phyloP scores from a whole-genome alignment of 2,888 invertebrate genomes.

The Ornithoptera alexandrae region DNA sequence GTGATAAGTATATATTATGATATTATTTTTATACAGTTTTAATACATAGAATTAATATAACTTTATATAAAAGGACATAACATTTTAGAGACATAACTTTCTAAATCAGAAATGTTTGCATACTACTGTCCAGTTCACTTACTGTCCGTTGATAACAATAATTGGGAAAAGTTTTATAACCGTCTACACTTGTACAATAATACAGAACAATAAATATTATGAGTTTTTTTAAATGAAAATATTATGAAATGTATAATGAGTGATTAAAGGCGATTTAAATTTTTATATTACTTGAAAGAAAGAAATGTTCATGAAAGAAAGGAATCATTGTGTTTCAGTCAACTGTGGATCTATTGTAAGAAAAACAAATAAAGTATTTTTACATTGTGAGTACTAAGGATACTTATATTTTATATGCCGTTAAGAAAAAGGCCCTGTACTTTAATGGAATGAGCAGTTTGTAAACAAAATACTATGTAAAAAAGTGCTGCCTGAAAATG shows the following conservation, averaged over 20 bases:
- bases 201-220: background rate
- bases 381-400: conserved; percentile 3
- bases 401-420: background rate
- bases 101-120: no score
- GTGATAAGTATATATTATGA: background rate
- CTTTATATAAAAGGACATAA: no score
- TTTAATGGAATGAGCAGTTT: background rate
- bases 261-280: background rate
- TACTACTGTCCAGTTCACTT: no score
- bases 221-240: background rate
- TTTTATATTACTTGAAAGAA: background rate
- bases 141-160: no score
- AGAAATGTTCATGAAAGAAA: background rate
- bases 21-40: background rate
- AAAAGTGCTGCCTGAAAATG: background rate
- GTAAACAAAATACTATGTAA: background rate
- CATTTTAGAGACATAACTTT: no score
- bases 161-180: no score
- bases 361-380: conserved; percentile 6
- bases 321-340: conserved; percentile 8
- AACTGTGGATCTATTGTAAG: conserved; percentile 8
- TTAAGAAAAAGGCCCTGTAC: background rate
- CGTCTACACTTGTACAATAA: no score
- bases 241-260: background rate
- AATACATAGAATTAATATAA: no score